These are phyloP conservation scores for Lophura nycthemera DNA, from an alignment of 2,113 vertebrate species.

Conservation along the genomic window DNA sequence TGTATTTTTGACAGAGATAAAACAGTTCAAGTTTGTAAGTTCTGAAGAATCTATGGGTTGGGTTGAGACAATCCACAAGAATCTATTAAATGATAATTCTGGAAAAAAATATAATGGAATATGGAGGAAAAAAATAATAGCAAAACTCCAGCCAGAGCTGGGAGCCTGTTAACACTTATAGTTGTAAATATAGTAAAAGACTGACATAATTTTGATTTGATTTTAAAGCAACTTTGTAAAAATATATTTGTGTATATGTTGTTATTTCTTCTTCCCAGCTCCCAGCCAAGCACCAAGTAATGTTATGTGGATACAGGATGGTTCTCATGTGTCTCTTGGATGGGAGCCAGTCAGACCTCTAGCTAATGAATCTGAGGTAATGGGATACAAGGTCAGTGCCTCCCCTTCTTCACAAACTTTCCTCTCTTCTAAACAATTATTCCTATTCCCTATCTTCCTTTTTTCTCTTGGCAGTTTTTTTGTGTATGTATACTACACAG, in stretches of 20 bases:
- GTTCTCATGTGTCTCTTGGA: conserved; percentile 89
- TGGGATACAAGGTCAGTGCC: conserved; percentile 92
- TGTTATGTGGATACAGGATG: conserved; percentile 94
- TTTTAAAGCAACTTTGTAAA: not conserved
- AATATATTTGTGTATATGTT: not conserved
- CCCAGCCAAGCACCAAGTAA: conserved; percentile 89
- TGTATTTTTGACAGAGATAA: conserved; percentile 54
- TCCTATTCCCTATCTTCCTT: not conserved
- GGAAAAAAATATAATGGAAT: no score
- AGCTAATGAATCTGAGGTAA: conserved; percentile 93
- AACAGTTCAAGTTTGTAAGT: conserved; percentile 37
- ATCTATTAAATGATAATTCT: conserved; percentile 46
- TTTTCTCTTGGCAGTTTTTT: not conserved
- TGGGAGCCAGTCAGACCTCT: conserved; percentile 92
- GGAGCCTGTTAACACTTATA: not conserved
- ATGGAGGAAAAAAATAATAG: not conserved
- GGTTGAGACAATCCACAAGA: not conserved
- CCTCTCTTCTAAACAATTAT: not conserved
- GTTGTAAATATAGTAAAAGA: not conserved
- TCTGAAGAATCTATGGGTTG: not conserved
- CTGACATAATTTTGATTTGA: not conserved
- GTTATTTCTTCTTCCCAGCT: conserved; percentile 75
- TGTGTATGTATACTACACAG: not conserved
- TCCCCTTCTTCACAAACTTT: not conserved
- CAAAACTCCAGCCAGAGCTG: not conserved